Base-by-base conservation (phyloP, 2,888 invertebrate genomes). In the Apodemia duryi region DNA sequence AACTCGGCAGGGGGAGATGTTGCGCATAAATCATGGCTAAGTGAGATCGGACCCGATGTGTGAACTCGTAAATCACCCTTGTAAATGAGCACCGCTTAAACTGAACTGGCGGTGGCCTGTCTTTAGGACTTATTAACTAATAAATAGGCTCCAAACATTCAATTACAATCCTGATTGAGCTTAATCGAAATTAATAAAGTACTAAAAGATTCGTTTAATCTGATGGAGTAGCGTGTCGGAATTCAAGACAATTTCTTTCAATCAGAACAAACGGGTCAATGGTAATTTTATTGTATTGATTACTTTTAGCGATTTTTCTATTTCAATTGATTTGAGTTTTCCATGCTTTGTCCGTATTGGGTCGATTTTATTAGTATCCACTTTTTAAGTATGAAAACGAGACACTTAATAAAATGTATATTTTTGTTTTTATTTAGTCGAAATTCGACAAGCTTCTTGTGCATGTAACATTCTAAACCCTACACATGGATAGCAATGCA, bases 1-100 rank as follows among this genome's bases (percentile, higher is more conserved):
- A 87, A 84, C 88, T 85, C 85, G 79, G 83, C 83, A 79, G 82
- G 83, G 83, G 80, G 84, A 84, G 87, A 85, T 87, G 89, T 84
- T 83, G 81, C 75, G 82, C 82, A 89, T 91, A 90, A 91, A 91
- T 91, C 90, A 90, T 91, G 85, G 84, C 85, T 86, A 86, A 88
- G 88, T 85, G 87, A 88, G 90, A 89, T 88, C 86, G 86, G 84
- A 75, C 81, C 82, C 84, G 83, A 88, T 88, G 90, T 90, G 88
- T 87, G 90, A 88, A 86, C 88, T 83, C 85, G 88, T 91, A 90
- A 88, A 90, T 91, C 90, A 89, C 82, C 80, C 83, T 82, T 83
- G 84, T 86, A 88, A 90, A 88, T 86, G 88, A 89, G 85, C 77
- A 81, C 75, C 74, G 73, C 77, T 76, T 75, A 74, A 77, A 76